A percentile compares a stretch with the other conserved stretches of the same genome.
These are phyloP conservation scores for Drosophila lacteicornis DNA, from an alignment of 1,140 invertebrate genomes.

Conservation along the genomic window DNA sequence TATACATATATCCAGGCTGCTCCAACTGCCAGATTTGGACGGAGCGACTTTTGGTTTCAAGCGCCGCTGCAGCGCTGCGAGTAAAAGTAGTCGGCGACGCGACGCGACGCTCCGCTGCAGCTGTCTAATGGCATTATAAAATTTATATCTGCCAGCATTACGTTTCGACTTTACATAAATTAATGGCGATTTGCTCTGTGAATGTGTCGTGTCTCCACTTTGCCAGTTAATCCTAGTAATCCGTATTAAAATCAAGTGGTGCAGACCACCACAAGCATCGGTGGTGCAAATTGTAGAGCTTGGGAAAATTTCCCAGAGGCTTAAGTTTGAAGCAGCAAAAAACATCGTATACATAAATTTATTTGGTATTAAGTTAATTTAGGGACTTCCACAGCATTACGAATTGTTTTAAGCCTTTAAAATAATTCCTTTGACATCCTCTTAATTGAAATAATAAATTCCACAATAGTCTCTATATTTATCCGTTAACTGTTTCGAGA, in stretches of 20 bases:
- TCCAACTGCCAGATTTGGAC: slow-evolving; percentile 51
- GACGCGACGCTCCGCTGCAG: slow-evolving; percentile 43
- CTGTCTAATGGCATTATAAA: slow-evolving; percentile 75
- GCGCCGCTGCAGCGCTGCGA: slow-evolving; percentile 43
- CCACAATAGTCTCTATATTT: too few relatives aligned
- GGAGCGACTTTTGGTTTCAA: slow-evolving; percentile 74
- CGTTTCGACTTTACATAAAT: slow-evolving; percentile 73
- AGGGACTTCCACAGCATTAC: too few relatives aligned
- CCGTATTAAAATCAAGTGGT: slow-evolving; percentile 45
- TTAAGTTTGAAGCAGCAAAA: neutral
- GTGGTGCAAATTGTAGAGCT: slow-evolving; percentile 16
- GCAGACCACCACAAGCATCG: slow-evolving; percentile 3
- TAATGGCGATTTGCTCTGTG: slow-evolving; percentile 56
- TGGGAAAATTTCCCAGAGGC: slow-evolving; percentile 32
- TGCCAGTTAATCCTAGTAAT: slow-evolving; percentile 48
- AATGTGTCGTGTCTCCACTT: slow-evolving; percentile 45
- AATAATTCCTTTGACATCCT: neutral
- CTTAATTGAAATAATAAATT: too few relatives aligned
- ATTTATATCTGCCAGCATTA: slow-evolving; percentile 70
- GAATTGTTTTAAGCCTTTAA: neutral
- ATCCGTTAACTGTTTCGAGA: too few relatives aligned
- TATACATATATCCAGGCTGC: slow-evolving; percentile 2
- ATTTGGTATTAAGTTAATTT: neutral
- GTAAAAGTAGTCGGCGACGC: slow-evolving; percentile 66
- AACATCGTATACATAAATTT: neutral